Evolutionary conservation across 2,797 vertebrate genomes (phyloP), one percentile per base, ranked within the genome.

Genomic region (Galago senegalensis): DNA sequence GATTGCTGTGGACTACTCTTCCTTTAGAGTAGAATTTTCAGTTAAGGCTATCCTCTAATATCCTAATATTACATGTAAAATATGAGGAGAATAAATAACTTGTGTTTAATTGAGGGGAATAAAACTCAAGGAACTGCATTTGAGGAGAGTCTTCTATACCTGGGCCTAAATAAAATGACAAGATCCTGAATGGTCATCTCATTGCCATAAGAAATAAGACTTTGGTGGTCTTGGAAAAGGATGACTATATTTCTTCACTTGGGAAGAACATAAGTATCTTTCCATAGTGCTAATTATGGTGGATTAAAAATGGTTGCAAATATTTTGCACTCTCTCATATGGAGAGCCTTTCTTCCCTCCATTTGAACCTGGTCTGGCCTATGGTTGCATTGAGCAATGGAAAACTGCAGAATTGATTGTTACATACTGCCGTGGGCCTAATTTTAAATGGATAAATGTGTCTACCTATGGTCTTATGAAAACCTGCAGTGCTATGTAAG

Each of bases 101-200:
- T 85, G 7, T 60, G 21, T 73, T n/a, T 90, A 6, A 61, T 43
- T 69, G 37, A 86, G 27, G 60, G 13, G 18, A 87, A 76, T 70
- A 82, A 63, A 69, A 87, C 34, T 69, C 3, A 5, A 91, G 67
- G 63, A 91, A 86, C 46, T 82, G 7, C 20, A 82, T 77, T 10
- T 63, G 70, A 93, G 76, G 58, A 67, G 53, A 63, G 17, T 61
- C 29, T 82, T 82, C 63, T 69, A 31, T 82, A 56, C 61, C 61
- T 82, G 81, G 53, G 61, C 53, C 40, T 87, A 93, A 87, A 46
- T 70, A 82, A 91, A 34, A 87, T 76, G 21, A 82, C 40, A 81
- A 67, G n/a, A 49, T 86, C 21, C 27, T 6, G 21, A n/a, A 61
- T 60, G 5, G 49, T 61, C 40, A 53, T 82, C 73, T n/a, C 18